These are phyloP conservation scores for Ammodytes dubius DNA, from an alignment of 2,113 vertebrate species.

Conservation along the genomic window DNA sequence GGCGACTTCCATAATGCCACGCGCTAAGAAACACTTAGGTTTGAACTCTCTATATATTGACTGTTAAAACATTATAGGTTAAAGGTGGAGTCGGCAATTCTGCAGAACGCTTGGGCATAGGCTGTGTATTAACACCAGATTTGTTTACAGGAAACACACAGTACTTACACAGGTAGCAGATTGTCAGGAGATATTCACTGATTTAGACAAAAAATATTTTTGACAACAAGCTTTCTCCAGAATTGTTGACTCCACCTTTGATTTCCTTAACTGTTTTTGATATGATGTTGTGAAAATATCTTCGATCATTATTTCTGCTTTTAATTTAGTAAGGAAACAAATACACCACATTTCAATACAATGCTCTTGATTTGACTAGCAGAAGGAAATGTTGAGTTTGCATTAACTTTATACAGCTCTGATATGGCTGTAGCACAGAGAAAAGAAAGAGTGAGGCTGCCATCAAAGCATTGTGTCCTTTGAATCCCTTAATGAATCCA, in stretches of 20 bases:
- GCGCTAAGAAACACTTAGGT: slow-evolving; percentile 31
- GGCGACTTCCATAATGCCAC: slow-evolving; percentile 17
- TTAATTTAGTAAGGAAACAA: neutral
- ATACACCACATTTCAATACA: too few relatives aligned
- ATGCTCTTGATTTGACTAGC: neutral
- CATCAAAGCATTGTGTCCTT: neutral
- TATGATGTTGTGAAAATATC: neutral
- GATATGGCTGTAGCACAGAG: neutral
- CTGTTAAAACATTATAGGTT: neutral
- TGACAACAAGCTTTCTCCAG: too few relatives aligned
- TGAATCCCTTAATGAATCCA: neutral
- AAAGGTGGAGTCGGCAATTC: too few relatives aligned
- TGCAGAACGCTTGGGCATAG: too few relatives aligned
- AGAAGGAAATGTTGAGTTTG: neutral
- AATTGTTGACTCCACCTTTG: neutral
- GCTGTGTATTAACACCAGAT: too few relatives aligned
- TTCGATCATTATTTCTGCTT: neutral
- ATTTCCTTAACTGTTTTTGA: neutral
- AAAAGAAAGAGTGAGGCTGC: neutral
- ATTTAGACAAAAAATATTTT: too few relatives aligned
- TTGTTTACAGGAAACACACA: too few relatives aligned
- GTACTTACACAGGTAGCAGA: too few relatives aligned
- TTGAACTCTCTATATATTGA: slow-evolving; percentile 26
- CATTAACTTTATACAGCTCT: neutral
- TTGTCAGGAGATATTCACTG: too few relatives aligned